phyloP scores from a whole-genome alignment of 2,113 vertebrate species.

The Vanacampus margaritifer region DNA sequence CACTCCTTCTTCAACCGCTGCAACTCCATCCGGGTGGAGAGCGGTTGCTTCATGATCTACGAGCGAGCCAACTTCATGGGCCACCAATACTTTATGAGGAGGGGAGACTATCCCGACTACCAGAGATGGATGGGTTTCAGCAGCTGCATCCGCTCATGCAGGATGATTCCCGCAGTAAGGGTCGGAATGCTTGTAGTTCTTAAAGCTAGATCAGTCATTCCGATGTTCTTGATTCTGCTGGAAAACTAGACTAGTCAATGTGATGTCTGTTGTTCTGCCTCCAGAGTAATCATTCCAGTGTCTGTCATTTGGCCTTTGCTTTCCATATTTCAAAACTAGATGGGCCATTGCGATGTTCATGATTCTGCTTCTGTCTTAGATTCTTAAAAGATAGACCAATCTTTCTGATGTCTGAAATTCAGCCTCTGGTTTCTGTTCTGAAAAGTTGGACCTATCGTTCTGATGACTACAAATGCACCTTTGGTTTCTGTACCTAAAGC shows the following conservation, averaged over 20 bases:
- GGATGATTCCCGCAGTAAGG: conserved; percentile 72
- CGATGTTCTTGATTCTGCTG: background rate
- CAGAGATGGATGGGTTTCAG: conserved; percentile 70
- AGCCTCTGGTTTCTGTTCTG: background rate
- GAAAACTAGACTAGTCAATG: background rate
- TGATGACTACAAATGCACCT: background rate
- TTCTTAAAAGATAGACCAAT: background rate
- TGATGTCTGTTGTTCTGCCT: background rate
- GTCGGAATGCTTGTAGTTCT: background rate
- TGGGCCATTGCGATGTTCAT: background rate
- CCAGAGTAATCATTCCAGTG: background rate
- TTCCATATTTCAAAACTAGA: background rate
- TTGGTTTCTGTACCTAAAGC: background rate
- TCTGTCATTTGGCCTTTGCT: background rate
- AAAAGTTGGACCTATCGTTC: background rate
- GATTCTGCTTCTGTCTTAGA: background rate
- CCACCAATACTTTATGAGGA: conserved; percentile 68
- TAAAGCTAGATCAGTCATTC: background rate
- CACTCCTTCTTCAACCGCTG: conserved; percentile 71
- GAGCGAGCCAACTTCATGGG: conserved; percentile 69
- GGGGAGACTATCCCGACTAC: conserved; percentile 71
- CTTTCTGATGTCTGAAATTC: background rate
- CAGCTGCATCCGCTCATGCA: conserved; percentile 66
- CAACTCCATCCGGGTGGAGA: conserved; percentile 73
- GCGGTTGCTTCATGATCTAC: conserved; percentile 75